Evolutionary conservation across 2,113 vertebrate genomes (phyloP).

Genomic region (Acanthisitta chloris): DNA sequence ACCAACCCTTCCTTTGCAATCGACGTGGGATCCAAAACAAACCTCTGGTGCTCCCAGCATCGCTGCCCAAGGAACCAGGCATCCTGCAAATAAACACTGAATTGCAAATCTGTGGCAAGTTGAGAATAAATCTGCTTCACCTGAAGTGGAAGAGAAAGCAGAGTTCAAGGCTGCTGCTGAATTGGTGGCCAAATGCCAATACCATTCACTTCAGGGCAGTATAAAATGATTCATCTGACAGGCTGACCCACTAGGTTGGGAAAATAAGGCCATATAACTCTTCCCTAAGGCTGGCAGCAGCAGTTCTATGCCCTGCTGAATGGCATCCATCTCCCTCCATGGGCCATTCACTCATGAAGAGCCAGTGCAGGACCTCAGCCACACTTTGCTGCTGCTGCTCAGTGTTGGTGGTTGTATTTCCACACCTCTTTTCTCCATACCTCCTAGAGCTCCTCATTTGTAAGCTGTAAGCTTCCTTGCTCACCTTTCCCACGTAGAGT

Average conservation of each 20-base stretch:
- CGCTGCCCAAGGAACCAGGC: not conserved
- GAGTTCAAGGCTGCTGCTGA: slow-evolving; percentile 57
- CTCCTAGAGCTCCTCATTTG: not conserved
- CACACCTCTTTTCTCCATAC: not conserved
- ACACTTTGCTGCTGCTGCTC: not conserved
- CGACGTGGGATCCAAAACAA: slow-evolving; percentile 34
- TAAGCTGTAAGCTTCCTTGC: not conserved
- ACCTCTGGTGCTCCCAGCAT: not conserved
- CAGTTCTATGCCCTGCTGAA: not conserved
- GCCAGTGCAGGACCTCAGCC: not conserved
- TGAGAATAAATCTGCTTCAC: slow-evolving; percentile 50
- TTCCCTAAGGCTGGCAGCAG: not conserved
- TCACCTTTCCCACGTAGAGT: not conserved
- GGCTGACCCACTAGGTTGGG: not conserved
- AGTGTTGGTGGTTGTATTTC: not conserved
- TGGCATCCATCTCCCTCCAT: not conserved
- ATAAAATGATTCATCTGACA: slow-evolving; percentile 27
- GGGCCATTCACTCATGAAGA: not conserved
- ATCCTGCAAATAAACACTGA: slow-evolving; percentile 56
- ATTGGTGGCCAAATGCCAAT: slow-evolving; percentile 38
- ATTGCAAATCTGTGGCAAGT: not conserved
- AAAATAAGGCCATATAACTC: not conserved
- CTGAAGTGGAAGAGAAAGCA: slow-evolving; percentile 27
- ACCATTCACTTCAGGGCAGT: not conserved
- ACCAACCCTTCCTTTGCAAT: slow-evolving; percentile 6